Conservation (phyloP, 2,113 vertebrate species). For the Nesoenas mayeri region DNA sequence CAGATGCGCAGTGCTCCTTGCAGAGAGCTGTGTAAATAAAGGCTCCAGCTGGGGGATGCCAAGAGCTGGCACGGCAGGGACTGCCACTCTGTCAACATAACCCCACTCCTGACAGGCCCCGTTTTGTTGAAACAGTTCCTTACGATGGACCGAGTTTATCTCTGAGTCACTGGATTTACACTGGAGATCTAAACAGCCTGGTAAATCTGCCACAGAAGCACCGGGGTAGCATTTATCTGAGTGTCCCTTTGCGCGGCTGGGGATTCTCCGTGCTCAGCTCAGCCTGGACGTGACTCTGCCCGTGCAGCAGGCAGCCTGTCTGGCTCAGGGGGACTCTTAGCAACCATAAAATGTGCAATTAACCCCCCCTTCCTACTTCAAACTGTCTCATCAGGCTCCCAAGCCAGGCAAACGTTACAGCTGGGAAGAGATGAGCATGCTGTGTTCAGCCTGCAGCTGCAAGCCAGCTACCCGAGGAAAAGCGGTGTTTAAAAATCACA, state of each 20-base stretch:
- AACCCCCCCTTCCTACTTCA: constrained; percentile 19
- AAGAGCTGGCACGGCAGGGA: neutral
- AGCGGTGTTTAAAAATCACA: neutral
- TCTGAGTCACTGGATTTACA: constrained; percentile 43
- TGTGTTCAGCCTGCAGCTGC: constrained; percentile 38
- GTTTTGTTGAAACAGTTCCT: constrained; percentile 11
- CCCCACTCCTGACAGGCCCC: neutral
- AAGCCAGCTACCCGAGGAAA: neutral
- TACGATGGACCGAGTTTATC: neutral
- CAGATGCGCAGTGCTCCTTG: rapidly evolving
- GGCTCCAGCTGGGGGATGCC: neutral
- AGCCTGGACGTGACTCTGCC: neutral
- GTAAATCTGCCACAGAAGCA: constrained; percentile 8
- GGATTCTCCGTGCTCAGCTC: neutral
- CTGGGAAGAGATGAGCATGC: neutral
- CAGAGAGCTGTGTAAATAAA: neutral
- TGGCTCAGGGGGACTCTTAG: constrained; percentile 45
- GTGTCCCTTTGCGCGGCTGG: neutral
- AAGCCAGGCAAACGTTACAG: neutral
- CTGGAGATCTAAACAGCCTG: neutral
- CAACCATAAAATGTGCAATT: constrained; percentile 55
- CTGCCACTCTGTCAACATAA: constrained; percentile 22
- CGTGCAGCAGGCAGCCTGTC: neutral
- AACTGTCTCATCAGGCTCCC: constrained; percentile 25
- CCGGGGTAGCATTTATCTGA: neutral